Conservation (phyloP, 2,797 vertebrate species). For the Thunnus albacares region DNA sequence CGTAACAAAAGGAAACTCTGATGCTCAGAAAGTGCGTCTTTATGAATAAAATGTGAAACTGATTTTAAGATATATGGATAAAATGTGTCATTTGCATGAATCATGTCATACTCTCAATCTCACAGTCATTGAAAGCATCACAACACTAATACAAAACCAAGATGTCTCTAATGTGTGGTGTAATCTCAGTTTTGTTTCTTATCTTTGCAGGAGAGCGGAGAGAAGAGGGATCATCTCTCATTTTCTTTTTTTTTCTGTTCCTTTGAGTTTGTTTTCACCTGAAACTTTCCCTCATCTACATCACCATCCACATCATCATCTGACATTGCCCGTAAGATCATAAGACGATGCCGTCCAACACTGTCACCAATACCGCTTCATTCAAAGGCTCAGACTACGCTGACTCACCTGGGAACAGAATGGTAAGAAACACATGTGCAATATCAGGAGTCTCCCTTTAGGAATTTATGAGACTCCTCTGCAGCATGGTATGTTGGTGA, state of each 20-base stretch:
- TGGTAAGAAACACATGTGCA: conserved; percentile 78
- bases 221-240: conserved; percentile 80
- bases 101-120: background rate
- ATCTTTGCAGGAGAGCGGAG: conserved; percentile 79
- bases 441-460: background rate
- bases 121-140: background rate
- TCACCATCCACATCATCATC: conserved; percentile 28
- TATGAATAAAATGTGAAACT: conserved; percentile 19
- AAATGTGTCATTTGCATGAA: conserved; percentile 18
- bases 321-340: conserved; percentile 42
- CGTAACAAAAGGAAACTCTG: conserved; percentile 49
- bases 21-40: conserved; percentile 16
- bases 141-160: conserved; percentile 9
- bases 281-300: conserved; percentile 41
- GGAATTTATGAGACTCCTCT: conserved; percentile 21
- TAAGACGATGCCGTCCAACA: conserved; percentile 89
- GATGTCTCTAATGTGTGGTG: background rate
- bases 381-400: conserved; percentile 84
- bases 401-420: conserved; percentile 82
- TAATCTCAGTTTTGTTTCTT: conserved; percentile 37
- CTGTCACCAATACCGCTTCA: conserved; percentile 79
- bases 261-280: conserved; percentile 65
- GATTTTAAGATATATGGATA: conserved; percentile 28
- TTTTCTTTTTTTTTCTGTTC: conserved; percentile 60
- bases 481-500: conserved; percentile 1